Evolutionary conservation across 2,888 invertebrate genomes (phyloP), one percentile per base, ranked within the genome.

Genomic region (Drosophila kambysellisi): DNA sequence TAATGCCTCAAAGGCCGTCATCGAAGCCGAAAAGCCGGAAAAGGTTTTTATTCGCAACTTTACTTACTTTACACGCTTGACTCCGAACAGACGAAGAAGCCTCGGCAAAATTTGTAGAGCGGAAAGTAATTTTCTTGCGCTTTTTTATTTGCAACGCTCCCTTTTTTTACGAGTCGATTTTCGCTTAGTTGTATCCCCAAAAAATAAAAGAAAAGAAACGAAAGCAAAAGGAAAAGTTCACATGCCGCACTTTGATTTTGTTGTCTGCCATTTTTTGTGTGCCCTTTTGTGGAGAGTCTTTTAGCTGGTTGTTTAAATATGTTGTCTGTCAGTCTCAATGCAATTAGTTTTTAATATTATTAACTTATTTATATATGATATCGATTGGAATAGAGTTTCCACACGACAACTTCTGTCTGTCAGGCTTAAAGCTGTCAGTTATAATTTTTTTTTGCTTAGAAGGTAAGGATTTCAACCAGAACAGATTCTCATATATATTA

Each of bases 11-110:
- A 89, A 88, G 79, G 87, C 73, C 73, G 87, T 81, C 88, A 74
- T 78, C 57, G 68, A 70, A 71, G 78, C 63, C 71, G 67, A 70
- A 82, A 76, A 77, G 76, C 58, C 86, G 81, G 83, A 86, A 89
- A 89, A 86, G 86, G 89, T 79, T 89, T 88, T 88, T 79, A 85
- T 73, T 82, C 74, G 86, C 83, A 89, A 83, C 86, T 85, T 89
- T 88, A 83, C 88, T 87, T 89, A 87, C 89, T 89, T 89, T 87
- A 81, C 82, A 87, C 88, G 87, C 85, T 89, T 87, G 89, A 82
- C 82, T 86, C 79, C 52, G 29, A 59, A 50, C 30, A 58, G 29
- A 56, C 25, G 11, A 29, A 39, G 71, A 63, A 78, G 71, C 67
- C 66, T 62, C 39, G 57, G 67, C 59, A 65, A 78, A 83, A 81